A percentile compares a stretch with the other conserved stretches of the same genome.
These are phyloP conservation scores for Mechanitis messenoides DNA, from an alignment of 2,888 invertebrate species.

Conservation along the genomic window DNA sequence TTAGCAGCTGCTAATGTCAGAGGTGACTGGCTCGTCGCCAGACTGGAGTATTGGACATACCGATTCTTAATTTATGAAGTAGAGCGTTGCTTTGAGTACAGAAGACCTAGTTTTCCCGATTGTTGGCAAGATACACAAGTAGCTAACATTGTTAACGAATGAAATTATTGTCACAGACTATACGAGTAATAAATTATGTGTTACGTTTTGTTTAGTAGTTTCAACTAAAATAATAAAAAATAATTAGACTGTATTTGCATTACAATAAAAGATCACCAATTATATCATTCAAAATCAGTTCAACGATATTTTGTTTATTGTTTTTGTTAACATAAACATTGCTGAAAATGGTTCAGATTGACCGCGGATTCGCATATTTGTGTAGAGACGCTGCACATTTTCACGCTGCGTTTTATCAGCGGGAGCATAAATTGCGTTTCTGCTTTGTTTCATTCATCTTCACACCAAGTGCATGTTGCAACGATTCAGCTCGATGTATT, in stretches of 20 bases:
- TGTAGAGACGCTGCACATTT: slow-evolving; percentile 23
- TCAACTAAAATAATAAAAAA: not conserved
- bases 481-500: slow-evolving; percentile 7
- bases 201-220: not conserved
- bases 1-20: slow-evolving; percentile 40
- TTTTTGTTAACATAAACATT: slow-evolving; percentile 9
- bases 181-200: not conserved
- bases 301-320: slow-evolving; percentile 4
- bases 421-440: slow-evolving; percentile 20
- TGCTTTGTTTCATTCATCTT: slow-evolving; percentile 18
- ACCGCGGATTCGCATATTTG: slow-evolving; percentile 24
- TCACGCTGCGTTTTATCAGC: slow-evolving; percentile 24
- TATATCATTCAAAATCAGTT: not conserved
- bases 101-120: slow-evolving; percentile 16
- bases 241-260: not conserved
- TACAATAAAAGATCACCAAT: not conserved
- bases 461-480: slow-evolving; percentile 11
- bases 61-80: slow-evolving; percentile 33
- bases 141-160: slow-evolving; percentile 21
- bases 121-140: slow-evolving; percentile 20
- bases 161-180: slow-evolving; percentile 11
- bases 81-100: slow-evolving; percentile 3
- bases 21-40: slow-evolving; percentile 47
- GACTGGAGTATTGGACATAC: slow-evolving; percentile 26
- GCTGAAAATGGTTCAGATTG: slow-evolving; percentile 14